These are phyloP conservation scores for Creontiades dilutus DNA, from an alignment of 2,888 invertebrate species.

Conservation along the genomic window DNA sequence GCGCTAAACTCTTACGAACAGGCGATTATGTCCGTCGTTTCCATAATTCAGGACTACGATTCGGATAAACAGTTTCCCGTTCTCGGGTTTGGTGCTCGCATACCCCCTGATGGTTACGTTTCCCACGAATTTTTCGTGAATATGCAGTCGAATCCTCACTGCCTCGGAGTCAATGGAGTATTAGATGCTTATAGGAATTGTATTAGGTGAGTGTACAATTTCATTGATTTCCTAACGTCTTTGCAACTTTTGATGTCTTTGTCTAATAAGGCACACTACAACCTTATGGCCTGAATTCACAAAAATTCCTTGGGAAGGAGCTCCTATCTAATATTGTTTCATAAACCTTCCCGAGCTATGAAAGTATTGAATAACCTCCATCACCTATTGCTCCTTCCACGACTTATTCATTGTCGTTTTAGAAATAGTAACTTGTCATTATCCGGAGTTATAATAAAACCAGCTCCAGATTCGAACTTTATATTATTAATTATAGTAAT, in stretches of 20 bases:
- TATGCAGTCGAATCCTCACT: constrained; percentile 80
- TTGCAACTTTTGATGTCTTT: neutral
- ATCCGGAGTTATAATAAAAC: too few species aligned
- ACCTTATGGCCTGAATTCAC: too few species aligned
- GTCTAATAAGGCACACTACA: too few species aligned
- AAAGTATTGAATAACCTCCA: too few species aligned
- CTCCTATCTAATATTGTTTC: too few species aligned
- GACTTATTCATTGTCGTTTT: too few species aligned
- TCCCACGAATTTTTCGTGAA: constrained; percentile 80
- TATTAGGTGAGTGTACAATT: constrained; percentile 76
- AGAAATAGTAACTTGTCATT: too few species aligned
- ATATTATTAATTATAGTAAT: too few species aligned
- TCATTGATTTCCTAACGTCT: neutral
- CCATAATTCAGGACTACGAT: constrained; percentile 80
- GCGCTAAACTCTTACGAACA: constrained; percentile 79
- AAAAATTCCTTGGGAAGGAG: too few species aligned
- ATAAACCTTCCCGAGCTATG: too few species aligned
- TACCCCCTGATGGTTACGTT: constrained; percentile 79
- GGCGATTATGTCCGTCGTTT: constrained; percentile 79
- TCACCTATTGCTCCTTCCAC: too few species aligned
- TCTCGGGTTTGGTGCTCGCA: constrained; percentile 79
- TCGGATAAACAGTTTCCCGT: constrained; percentile 80
- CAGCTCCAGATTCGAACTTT: too few species aligned
- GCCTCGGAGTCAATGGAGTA: constrained; percentile 79
- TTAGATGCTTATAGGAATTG: constrained; percentile 80